phyloP scores from a whole-genome alignment of 2,113 vertebrate genomes.

The Anhinga anhinga region DNA sequence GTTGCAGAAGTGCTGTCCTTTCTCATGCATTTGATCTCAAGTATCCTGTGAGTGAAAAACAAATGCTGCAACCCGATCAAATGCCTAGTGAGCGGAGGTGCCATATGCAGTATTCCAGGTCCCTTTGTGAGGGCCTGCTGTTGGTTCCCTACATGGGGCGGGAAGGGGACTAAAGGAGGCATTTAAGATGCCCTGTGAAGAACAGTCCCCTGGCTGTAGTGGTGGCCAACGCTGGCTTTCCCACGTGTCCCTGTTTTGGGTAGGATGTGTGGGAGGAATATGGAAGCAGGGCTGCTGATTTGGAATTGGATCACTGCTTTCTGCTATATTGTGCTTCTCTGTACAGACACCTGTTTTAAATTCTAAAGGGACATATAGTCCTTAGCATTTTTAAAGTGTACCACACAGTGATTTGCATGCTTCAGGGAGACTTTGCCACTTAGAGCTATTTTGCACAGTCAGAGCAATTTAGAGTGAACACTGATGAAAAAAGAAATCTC shows the following conservation, averaged over 20 bases:
- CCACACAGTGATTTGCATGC: slow-evolving; percentile 4
- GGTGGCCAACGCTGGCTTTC: background rate
- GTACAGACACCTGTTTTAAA: background rate
- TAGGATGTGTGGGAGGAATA: background rate
- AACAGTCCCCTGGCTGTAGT: background rate
- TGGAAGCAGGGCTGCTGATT: background rate
- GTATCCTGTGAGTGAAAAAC: background rate
- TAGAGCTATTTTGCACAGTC: slow-evolving; percentile 30
- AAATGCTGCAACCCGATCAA: background rate
- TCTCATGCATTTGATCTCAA: background rate
- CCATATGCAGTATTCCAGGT: rapidly evolving
- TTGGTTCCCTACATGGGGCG: background rate
- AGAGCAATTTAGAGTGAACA: background rate
- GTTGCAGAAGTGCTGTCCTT: background rate
- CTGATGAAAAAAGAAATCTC: background rate
- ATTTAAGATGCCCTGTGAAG: background rate
- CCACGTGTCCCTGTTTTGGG: background rate
- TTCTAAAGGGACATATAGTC: slow-evolving; percentile 1
- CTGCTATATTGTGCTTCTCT: background rate
- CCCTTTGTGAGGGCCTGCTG: background rate
- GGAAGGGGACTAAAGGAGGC: background rate
- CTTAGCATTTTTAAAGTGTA: slow-evolving; percentile 1
- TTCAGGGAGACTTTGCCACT: background rate
- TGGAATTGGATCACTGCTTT: background rate
- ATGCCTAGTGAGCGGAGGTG: background rate